These are phyloP conservation scores for Rutilus rutilus DNA, from an alignment of 2,113 vertebrate genomes.

Conservation along the genomic window DNA sequence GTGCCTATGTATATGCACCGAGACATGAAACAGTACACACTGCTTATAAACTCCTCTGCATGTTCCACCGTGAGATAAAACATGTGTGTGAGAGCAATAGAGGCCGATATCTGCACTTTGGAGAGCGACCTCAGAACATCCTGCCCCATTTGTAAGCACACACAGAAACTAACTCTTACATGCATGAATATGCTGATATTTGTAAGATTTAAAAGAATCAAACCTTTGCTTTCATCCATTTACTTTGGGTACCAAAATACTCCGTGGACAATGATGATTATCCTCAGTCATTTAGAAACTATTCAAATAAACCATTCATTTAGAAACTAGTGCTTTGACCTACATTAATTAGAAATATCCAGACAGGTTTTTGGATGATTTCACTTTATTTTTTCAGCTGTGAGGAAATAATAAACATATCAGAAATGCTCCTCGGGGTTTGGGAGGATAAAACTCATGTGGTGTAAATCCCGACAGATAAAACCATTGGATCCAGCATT, in stretches of 20 bases:
- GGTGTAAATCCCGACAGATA: not conserved
- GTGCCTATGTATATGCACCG: slow-evolving; percentile 45
- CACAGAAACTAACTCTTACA: too few species aligned
- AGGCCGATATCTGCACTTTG: slow-evolving; percentile 45
- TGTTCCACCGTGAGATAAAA: slow-evolving; percentile 68
- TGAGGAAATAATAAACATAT: slow-evolving; percentile 34
- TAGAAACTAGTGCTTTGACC: not conserved
- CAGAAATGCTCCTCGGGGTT: slow-evolving; percentile 29
- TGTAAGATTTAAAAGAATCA: slow-evolving; percentile 6
- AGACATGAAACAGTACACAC: slow-evolving; percentile 55
- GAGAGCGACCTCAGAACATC: slow-evolving; percentile 37
- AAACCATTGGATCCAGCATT: not conserved
- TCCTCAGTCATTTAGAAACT: slow-evolving; percentile 24
- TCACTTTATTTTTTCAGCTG: slow-evolving; percentile 11
- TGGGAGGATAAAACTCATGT: slow-evolving; percentile 15
- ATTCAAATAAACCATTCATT: not conserved
- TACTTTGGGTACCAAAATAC: not conserved
- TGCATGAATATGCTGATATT: not conserved
- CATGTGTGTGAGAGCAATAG: slow-evolving; percentile 33
- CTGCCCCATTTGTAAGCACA: not conserved
- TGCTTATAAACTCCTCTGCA: slow-evolving; percentile 71
- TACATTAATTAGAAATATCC: not conserved
- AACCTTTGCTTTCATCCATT: not conserved
- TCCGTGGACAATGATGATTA: not conserved
- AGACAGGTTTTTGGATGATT: slow-evolving; percentile 8